Evolutionary conservation across 1,140 invertebrate genomes (phyloP).

Genomic region (Drosophila rhopaloa): DNA sequence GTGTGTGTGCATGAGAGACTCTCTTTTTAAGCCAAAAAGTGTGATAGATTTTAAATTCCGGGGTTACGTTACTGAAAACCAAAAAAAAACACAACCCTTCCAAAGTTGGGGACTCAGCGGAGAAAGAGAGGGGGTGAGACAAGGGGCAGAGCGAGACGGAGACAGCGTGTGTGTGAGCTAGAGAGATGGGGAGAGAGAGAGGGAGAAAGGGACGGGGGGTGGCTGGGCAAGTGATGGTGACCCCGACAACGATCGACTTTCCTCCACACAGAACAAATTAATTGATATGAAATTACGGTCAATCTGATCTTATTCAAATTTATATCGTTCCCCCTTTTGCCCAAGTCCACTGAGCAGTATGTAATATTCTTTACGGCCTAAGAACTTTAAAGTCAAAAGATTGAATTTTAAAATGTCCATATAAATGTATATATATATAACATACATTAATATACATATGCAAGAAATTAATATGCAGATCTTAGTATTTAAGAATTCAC

Average conservation of each 20-base stretch:
- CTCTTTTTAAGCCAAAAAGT: slow-evolving; percentile 36
- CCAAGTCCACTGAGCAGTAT: no score
- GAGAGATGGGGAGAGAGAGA: neutral
- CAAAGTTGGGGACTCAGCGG: neutral
- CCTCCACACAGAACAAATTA: slow-evolving; percentile 7
- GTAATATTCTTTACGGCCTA: no score
- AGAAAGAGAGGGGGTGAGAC: slow-evolving; percentile 2
- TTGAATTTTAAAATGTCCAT: no score
- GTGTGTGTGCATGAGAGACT: slow-evolving; percentile 32
- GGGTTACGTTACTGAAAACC: slow-evolving; percentile 8
- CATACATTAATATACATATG: no score
- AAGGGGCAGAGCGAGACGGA: slow-evolving; percentile 1
- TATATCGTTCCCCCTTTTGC: no score
- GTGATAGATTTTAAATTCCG: slow-evolving; percentile 1
- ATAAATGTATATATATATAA: no score
- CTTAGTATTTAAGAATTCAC: no score
- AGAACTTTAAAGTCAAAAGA: no score
- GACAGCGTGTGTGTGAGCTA: slow-evolving; percentile 10
- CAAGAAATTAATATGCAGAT: no score
- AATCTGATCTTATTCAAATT: slow-evolving; percentile 13
- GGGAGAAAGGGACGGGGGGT: slow-evolving; percentile 1
- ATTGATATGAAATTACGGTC: neutral
- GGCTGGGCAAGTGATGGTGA: slow-evolving; percentile 38
- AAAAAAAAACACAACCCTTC: slow-evolving; percentile 1
- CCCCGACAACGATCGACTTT: slow-evolving; percentile 49